A percentile compares a stretch with the other conserved stretches of the same genome.
Conservation (phyloP, 2,888 invertebrate species). For the Lathronympha strigana region DNA sequence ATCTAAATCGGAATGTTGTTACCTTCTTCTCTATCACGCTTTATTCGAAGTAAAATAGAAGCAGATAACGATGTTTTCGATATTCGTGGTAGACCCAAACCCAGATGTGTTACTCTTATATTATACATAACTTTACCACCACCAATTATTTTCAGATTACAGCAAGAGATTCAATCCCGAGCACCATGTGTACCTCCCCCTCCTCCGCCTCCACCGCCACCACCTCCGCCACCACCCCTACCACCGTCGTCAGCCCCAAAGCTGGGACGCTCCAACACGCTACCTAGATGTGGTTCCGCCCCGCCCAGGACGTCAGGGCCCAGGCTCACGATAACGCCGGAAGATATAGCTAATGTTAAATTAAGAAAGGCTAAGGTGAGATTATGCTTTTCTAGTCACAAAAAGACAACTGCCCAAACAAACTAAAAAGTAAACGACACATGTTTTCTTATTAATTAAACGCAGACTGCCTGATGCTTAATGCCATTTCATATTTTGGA, state of each 20-base stretch:
- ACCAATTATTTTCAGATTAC: conserved; percentile 19
- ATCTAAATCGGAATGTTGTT: too few species aligned
- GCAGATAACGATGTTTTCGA: too few species aligned
- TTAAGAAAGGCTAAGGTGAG: conserved; percentile 73
- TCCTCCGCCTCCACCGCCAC: conserved; percentile 64
- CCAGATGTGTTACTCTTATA: too few species aligned
- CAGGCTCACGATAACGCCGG: conserved; percentile 73
- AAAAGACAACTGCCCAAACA: too few species aligned
- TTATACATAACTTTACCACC: neutral
- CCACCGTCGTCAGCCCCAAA: conserved; percentile 54
- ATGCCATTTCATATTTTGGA: too few species aligned
- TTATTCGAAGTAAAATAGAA: too few species aligned
- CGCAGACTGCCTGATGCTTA: too few species aligned
- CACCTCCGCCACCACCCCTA: conserved; percentile 64
- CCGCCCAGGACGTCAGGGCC: conserved; percentile 68
- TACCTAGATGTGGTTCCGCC: conserved; percentile 74
- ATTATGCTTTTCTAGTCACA: neutral
- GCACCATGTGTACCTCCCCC: conserved; percentile 46
- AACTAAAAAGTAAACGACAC: too few species aligned
- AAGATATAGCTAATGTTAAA: conserved; percentile 79
- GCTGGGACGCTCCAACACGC: conserved; percentile 62
- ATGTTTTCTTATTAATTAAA: too few species aligned
- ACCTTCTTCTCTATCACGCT: too few species aligned
- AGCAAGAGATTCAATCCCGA: conserved; percentile 8
- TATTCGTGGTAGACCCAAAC: too few species aligned